Base-by-base conservation (phyloP, 2,888 invertebrate genomes). In the Troides aeacus region DNA sequence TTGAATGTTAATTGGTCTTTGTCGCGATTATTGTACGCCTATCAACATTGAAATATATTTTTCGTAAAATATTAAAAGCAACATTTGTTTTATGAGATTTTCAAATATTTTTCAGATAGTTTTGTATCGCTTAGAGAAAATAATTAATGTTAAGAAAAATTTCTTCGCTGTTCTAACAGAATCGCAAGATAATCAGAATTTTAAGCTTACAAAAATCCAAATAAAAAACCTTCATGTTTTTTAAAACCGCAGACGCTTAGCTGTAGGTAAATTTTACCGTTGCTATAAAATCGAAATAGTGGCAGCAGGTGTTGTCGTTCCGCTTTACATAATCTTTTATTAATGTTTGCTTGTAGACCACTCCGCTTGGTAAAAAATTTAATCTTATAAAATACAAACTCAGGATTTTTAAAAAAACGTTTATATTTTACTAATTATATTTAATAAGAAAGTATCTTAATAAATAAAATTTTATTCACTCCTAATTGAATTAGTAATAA, bases 1-100 rank as follows among this genome's bases (percentile, higher is more conserved):
- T 71, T 69, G 72, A 72, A 71, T 74, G 71, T 74, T 75, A 76
- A 78, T 77, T 77, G 76, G 74, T 75, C 75, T 75, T 76, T 70
- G 72, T 75, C 74, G 74, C 59, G n/a, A 24, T 64, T 56, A 21
- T 53, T n/a, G 6, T 53, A 18, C 6, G n/a, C 1, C 53, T n/a
- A 30, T 15, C 2, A 2, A 46, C 15, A 2, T 46, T 46, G 15
- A 53, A 53, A 53, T 53, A n/a, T n/a, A 53, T 7, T 53, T 53
- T 53, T 53, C 5, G 6, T n/a, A n/a, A 7, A 53, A n/a, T n/a
- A 18, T n/a, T 18, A 53, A 53, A n/a, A 18, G 53, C 53, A 53
- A 17, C 15, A 15, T 50, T 18, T 50, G 53, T n/a, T n/a, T 18
- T 18, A 7, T 53, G 8, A 53, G 18, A n/a, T 53, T n/a, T n/a